A percentile compares a stretch with the other conserved stretches of the same genome.
These are phyloP conservation scores for Agraylea sexmaculata DNA, from an alignment of 1,140 invertebrate genomes.

Conservation along the genomic window DNA sequence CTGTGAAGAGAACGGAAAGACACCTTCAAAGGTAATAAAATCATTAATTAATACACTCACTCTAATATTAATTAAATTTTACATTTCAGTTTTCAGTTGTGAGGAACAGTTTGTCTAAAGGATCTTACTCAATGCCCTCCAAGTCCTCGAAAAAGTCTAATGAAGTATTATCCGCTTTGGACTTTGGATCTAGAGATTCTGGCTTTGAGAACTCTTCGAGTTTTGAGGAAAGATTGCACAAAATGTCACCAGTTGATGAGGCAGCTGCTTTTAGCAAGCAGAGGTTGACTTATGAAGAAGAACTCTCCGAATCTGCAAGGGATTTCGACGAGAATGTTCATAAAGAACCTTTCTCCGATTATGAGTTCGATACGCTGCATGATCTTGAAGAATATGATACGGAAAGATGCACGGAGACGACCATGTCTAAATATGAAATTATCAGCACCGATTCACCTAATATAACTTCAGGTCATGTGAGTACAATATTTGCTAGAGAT, in stretches of 20 bases:
- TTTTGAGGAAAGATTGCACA: slow-evolving; percentile 8
- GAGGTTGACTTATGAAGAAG: slow-evolving; percentile 4
- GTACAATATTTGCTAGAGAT: slow-evolving; percentile 28
- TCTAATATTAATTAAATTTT: not conserved
- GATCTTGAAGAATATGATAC: slow-evolving; percentile 31
- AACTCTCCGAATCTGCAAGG: slow-evolving; percentile 8
- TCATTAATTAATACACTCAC: slow-evolving; percentile 4
- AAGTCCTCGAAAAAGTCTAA: not conserved
- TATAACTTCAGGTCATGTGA: slow-evolving; percentile 29
- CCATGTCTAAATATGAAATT: slow-evolving; percentile 37
- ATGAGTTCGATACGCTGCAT: slow-evolving; percentile 27
- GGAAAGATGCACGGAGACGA: slow-evolving; percentile 30
- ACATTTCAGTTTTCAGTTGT: slow-evolving; percentile 18
- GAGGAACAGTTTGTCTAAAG: slow-evolving; percentile 3
- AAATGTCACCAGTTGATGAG: not conserved
- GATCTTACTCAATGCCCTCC: not conserved
- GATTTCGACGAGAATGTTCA: slow-evolving; percentile 5
- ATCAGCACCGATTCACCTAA: slow-evolving; percentile 37
- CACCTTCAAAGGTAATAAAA: slow-evolving; percentile 11
- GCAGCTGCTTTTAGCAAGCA: not conserved
- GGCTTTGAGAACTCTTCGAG: slow-evolving; percentile 18
- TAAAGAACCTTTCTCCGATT: slow-evolving; percentile 5
- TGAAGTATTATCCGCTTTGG: not conserved
- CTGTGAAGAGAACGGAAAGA: slow-evolving; percentile 6
- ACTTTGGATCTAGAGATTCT: slow-evolving; percentile 15